Conservation (phyloP, 2,113 vertebrate genomes). For the Accipiter virgatus region DNA sequence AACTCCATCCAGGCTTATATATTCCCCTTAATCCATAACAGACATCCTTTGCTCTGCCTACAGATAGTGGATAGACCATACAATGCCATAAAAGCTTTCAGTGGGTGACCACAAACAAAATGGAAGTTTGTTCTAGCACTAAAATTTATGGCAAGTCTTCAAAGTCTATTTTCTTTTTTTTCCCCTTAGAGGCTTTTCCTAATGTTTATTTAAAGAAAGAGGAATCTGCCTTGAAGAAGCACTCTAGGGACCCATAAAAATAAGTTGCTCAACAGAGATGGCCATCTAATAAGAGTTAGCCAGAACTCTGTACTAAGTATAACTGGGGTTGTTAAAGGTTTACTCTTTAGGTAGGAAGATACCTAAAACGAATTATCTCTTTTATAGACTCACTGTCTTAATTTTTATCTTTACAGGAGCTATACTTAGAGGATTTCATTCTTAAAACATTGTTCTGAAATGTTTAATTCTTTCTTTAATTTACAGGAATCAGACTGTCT, state of each 20-base stretch:
- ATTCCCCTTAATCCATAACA: background rate
- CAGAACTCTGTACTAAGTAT: background rate
- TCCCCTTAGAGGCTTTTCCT: background rate
- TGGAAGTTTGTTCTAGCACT: background rate
- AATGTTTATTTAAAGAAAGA: conserved; percentile 45
- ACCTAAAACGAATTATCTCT: background rate
- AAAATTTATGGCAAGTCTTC: background rate
- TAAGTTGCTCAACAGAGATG: conserved; percentile 8
- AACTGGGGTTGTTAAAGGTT: background rate
- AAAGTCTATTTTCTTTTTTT: background rate
- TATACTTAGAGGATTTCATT: background rate
- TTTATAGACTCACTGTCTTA: background rate
- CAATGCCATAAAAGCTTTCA: background rate
- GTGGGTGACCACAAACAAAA: background rate
- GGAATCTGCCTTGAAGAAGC: conserved; percentile 34
- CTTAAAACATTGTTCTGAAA: background rate
- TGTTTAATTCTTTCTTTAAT: background rate
- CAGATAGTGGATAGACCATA: background rate
- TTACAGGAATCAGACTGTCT: background rate
- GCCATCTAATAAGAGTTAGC: background rate
- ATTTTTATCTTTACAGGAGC: background rate
- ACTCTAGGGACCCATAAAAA: conserved; percentile 31
- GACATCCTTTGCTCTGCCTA: background rate
- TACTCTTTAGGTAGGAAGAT: background rate
- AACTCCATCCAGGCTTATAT: background rate